Evolutionary conservation across 2,113 vertebrate species (phyloP).

Genomic region (Gorsachius goisagi): DNA sequence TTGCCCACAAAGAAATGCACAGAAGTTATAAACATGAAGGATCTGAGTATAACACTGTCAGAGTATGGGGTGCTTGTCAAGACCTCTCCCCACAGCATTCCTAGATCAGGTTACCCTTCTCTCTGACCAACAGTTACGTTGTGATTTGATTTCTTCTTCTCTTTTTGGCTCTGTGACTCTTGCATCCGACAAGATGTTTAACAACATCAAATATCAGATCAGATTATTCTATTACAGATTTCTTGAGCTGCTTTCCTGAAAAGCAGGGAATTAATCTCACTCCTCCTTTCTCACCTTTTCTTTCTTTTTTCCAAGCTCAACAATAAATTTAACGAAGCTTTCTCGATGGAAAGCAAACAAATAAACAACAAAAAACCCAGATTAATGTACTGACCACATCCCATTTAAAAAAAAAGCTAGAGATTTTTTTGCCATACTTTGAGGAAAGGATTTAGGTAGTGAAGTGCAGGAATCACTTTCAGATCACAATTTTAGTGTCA

Average conservation of each 20-base stretch:
- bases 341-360: not conserved
- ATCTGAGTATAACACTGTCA: not conserved
- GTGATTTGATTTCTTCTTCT: not conserved
- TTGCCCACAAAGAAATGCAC: not conserved
- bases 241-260: not conserved
- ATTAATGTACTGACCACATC: not conserved
- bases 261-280: not conserved
- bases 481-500: not conserved
- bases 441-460: not conserved
- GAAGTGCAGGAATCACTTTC: not conserved
- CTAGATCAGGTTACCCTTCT: not conserved
- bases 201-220: not conserved
- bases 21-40: not conserved
- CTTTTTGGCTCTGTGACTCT: not conserved
- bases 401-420: not conserved
- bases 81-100: not conserved
- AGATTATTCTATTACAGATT: not conserved
- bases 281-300: not conserved
- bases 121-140: not conserved
- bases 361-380: not conserved
- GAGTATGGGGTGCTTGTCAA: not conserved
- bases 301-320: not conserved
- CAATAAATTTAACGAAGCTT: not conserved
- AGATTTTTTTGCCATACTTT: not conserved
- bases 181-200: not conserved